Evolutionary conservation across 2,888 invertebrate genomes (phyloP), one percentile per base, ranked within the genome.

Genomic region (Himalopsyche kuldschensis): DNA sequence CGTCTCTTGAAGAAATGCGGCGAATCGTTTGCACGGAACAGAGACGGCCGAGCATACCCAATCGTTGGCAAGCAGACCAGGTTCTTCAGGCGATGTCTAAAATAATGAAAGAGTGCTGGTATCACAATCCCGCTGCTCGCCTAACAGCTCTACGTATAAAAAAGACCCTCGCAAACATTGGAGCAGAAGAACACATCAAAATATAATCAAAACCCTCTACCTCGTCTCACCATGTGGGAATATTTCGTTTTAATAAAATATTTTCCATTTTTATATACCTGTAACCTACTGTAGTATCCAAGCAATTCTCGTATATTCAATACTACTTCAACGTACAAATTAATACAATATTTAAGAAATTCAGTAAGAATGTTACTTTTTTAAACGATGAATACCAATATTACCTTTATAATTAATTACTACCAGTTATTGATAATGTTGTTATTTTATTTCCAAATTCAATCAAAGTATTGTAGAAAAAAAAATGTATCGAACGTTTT

Each of bases 71-170:
- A 88, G 94, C 96, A 0, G 91, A 92, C 81, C 87, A 97, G 94
- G 95, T 96, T 80, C 91, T 97, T 84, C 95, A 95, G 87, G 94
- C 95, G 80, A 96, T 97, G 94, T 95, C 96, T 47, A 97, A 97
- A 90, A 94, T 99, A 87, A 98, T 99, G 98, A 97, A 96, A 89
- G 99, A 99, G 90, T 99, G 99, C 89, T 99, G 99, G 99, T 98
- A 98, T 89, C 96, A 97, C 87, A 98, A 98, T 89, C 97, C 99
- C 15, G 97, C 97, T 17, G 98, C 99, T 20, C 94, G 99, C 80
- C 93, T 99, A 32, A 98, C 99, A 0, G 98, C 99, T n/a, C 93
- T 99, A 81, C 94, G 99, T 87, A 98, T 99, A 88, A 98, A 99
- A 92, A 99, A 98, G 91, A 98, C 98, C 20, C 93, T 99, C 84